Conservation (phyloP, 1,140 invertebrate species). For the Lordiphosa clarofinis region DNA sequence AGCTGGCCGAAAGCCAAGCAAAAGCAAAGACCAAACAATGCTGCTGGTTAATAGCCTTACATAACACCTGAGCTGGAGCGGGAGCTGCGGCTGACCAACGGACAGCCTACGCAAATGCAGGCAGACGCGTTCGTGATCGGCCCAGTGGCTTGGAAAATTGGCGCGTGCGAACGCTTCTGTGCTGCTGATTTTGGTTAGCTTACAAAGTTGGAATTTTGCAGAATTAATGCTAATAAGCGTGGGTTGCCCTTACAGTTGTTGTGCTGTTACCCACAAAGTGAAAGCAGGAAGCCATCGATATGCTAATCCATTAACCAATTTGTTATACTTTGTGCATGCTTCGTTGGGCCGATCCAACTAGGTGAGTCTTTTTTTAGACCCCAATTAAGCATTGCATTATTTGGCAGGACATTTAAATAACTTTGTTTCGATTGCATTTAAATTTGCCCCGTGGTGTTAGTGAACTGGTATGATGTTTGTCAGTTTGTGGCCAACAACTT, state of each 20-base stretch:
- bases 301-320: slow-evolving; percentile 35
- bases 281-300: slow-evolving; percentile 60
- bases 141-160: slow-evolving; percentile 65
- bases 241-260: slow-evolving; percentile 21
- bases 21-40: slow-evolving; percentile 11
- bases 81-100: slow-evolving; percentile 19
- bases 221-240: slow-evolving; percentile 55
- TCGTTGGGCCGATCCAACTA: slow-evolving; percentile 28
- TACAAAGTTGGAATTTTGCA: slow-evolving; percentile 15
- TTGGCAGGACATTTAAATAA: too few species aligned
- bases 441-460: background rate
- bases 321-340: slow-evolving; percentile 24
- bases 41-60: slow-evolving; percentile 65
- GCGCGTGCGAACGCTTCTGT: slow-evolving; percentile 56
- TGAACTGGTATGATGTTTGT: slow-evolving; percentile 24
- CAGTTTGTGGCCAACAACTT: slow-evolving; percentile 20
- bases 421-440: slow-evolving; percentile 12
- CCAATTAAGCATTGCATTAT: too few species aligned
- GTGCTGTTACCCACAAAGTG: slow-evolving; percentile 23
- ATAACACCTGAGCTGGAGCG: slow-evolving; percentile 51
- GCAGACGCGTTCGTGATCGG: slow-evolving; percentile 15
- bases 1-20: slow-evolving; percentile 1
- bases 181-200: background rate
- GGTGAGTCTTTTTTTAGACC: too few species aligned
- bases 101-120: slow-evolving; percentile 29